Percentiles rank a stretch among this genome's conserved stretches.
phyloP scores from a whole-genome alignment of 2,888 invertebrate genomes.

The Drosophila antonietae region DNA sequence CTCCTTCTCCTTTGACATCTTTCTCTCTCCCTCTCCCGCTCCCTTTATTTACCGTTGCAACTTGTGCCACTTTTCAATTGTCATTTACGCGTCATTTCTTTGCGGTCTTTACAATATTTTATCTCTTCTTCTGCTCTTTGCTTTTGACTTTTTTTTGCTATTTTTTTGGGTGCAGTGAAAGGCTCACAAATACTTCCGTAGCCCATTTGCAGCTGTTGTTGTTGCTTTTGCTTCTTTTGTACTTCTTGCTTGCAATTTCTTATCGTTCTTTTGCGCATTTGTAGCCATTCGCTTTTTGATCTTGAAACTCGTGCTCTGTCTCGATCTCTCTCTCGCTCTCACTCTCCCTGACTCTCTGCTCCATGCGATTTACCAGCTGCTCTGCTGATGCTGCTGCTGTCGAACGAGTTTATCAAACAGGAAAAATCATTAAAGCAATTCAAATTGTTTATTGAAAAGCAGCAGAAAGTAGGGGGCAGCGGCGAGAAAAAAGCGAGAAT shows the following conservation, averaged over 20 bases:
- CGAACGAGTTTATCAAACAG: conserved; percentile 74
- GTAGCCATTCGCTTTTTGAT: conserved; percentile 75
- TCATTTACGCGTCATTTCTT: conserved; percentile 73
- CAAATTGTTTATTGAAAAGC: conserved; percentile 67
- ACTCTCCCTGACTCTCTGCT: neutral
- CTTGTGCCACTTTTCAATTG: conserved; percentile 72
- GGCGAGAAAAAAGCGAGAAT: conserved; percentile 33
- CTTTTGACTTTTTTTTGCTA: conserved; percentile 1
- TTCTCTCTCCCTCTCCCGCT: conserved; percentile 21
- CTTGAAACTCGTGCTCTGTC: conserved; percentile 58
- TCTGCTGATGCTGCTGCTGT: conserved; percentile 9
- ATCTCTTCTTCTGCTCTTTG: conserved; percentile 27
- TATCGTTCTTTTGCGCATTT: conserved; percentile 39
- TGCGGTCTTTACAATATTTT: conserved; percentile 58
- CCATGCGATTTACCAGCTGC: neutral
- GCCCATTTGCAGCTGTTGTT: conserved; percentile 47
- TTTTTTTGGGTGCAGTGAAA: conserved; percentile 60
- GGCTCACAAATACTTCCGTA: conserved; percentile 59
- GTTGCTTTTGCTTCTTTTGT: conserved; percentile 11
- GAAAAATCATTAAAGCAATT: conserved; percentile 67
- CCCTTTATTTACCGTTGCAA: conserved; percentile 55
- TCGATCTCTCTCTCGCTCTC: conserved; percentile 8
- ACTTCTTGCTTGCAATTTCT: conserved; percentile 38
- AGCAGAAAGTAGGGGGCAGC: neutral
- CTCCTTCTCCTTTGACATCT: conserved; percentile 23